Base-by-base conservation (phyloP, 2,888 invertebrate species). In the Globia sparganii region DNA sequence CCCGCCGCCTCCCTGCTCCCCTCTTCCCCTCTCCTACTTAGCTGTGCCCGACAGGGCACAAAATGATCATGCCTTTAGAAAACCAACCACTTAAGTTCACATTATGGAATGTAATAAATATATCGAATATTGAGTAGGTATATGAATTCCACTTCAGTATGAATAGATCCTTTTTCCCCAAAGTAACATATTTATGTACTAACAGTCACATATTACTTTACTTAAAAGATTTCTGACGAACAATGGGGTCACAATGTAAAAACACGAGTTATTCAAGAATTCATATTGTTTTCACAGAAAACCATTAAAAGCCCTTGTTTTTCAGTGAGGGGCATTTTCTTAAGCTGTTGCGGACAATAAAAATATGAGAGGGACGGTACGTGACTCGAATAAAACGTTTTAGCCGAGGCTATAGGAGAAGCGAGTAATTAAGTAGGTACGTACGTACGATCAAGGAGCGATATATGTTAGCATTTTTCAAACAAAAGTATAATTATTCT, bases 341-440 rank as follows among this genome's bases (percentile, higher is more conserved):
- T 90, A 89, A 91, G 90, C 88, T 88, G 91, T 87, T 85, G 90
- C 89, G 92, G 92, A 91, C 92, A 92, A 92, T 92, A 92, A 92
- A 91, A 92, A 91, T 92, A 91, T 91, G 90, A 90, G 89, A 87
- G 91, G 81, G 83, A 77, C 77, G 78, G 86, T 79, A 89, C 92
- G 92, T 92, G 92, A 91, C 86, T 66, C 82, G 92, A 91, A 90
- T 92, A 83, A 81, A 85, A 85, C 80, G 82, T 81, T 81, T 62
- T 25, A 69, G 49, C 34, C 53, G 67, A 72, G 81, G 90, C 88
- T 77, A 77, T 18, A 28, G 56, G 31, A 80, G 0, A 0, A 61
- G 82, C 85, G 85, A 40, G 68, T 40, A 13, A 53, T 49, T 78
- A 83, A 25, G 25, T 49, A 43, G 3, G 6, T 43, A 61, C 18